Conservation (phyloP, 2,888 invertebrate species). For the Lamellibrachia columna region DNA sequence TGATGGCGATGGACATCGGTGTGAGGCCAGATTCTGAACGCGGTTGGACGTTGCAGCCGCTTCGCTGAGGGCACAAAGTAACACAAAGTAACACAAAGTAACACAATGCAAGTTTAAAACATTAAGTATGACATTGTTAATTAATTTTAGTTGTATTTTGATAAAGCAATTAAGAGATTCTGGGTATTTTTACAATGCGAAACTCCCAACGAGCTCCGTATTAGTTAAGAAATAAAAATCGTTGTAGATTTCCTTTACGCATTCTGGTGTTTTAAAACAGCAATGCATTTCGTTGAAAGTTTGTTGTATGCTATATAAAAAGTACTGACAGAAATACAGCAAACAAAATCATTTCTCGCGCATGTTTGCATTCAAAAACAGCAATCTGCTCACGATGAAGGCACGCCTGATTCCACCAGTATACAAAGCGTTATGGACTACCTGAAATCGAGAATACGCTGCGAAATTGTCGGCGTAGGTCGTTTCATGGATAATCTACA, state of each 20-base stretch:
- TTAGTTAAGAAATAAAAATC: not conserved
- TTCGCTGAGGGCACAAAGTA: constrained; percentile 31
- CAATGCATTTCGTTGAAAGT: not conserved
- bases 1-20: constrained; percentile 58
- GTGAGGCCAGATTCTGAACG: constrained; percentile 55
- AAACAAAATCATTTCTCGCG: not conserved
- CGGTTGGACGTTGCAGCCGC: constrained; percentile 49
- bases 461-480: no score
- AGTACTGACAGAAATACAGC: not conserved
- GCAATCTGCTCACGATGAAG: no score
- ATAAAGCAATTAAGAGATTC: not conserved
- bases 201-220: not conserved
- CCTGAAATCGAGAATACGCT: no score
- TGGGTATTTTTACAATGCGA: not conserved
- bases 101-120: not conserved
- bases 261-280: not conserved
- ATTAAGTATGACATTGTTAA: not conserved
- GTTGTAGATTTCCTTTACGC: not conserved
- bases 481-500: no score
- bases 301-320: not conserved
- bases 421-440: no score
- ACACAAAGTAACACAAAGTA: not conserved
- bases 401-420: no score
- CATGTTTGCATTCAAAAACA: not conserved
- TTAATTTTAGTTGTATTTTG: not conserved